phyloP scores from a whole-genome alignment of 64 coral and sea anemone species.

The Actinia equina region DNA sequence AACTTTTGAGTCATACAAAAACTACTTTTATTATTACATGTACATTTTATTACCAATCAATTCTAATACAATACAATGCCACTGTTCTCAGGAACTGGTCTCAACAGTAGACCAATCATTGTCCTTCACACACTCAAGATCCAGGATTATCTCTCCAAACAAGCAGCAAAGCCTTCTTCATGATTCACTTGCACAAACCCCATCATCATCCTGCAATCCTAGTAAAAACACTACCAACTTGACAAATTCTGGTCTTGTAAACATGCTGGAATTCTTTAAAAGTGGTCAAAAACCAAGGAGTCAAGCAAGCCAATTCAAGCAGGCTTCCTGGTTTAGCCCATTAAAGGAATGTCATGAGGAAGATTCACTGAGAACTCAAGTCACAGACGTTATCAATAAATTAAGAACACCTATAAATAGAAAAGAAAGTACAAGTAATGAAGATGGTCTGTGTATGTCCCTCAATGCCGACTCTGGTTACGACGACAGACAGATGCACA shows the following conservation, averaged over 20 bases:
- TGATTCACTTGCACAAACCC: neutral
- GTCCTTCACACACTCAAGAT: neutral
- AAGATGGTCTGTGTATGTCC: neutral
- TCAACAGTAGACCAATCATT: slow-evolving; percentile 3
- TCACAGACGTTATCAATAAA: slow-evolving; percentile 15
- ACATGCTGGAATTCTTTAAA: slow-evolving; percentile 33
- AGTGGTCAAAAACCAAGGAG: neutral
- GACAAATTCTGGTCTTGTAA: slow-evolving; percentile 31
- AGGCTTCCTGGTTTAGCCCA: slow-evolving; percentile 12
- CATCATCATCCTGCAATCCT: neutral
- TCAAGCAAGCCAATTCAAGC: neutral
- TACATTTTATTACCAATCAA: too few relatives aligned
- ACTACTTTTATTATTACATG: too few relatives aligned
- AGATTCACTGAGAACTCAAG: slow-evolving; percentile 25
- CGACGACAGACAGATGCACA: neutral
- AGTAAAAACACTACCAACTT: neutral
- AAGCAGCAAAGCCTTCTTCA: neutral
- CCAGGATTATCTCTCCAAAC: neutral
- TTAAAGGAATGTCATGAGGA: neutral
- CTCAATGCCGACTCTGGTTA: neutral
- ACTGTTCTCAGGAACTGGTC: slow-evolving; percentile 25
- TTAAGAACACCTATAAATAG: neutral
- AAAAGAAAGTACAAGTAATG: neutral
- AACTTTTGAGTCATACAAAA: too few relatives aligned
- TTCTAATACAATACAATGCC: neutral